Evolutionary conservation across 2,113 vertebrate genomes (phyloP), one percentile per base, ranked within the genome.

Genomic region (Plotosus lineatus): DNA sequence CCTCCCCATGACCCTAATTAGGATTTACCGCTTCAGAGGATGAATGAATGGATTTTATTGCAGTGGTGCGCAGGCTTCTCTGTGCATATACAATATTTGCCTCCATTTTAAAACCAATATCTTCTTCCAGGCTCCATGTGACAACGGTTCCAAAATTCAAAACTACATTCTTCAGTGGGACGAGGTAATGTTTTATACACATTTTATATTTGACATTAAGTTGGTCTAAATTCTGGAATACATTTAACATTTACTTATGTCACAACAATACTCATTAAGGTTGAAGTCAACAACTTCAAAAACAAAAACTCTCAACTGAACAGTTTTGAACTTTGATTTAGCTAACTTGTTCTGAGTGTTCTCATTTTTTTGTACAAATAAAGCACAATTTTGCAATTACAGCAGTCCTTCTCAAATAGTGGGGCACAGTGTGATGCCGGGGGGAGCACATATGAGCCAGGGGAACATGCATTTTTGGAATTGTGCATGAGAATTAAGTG

Each of bases 81-180:
- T n/a, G n/a, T n/a, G n/a, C n/a, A n/a, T n/a, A n/a, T n/a, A n/a
- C n/a, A n/a, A n/a, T n/a, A n/a, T n/a, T n/a, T n/a, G n/a, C n/a
- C n/a, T 50, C 2, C 48, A 60, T 33, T 61, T 31, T 44, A 60
- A 69, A 53, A 44, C 23, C 3, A 42, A 71, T 44, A n/a, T 75
- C 8, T 79, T 40, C 36, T 79, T 38, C 21, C 89, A 99, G 97
- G 93, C 95, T 83, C 94, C 97, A 75, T 97, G 95, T 91, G 97
- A 98, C 92, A 99, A 98, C 71, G 97, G 97, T 77, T 98, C 95
- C 86, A 98, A 98, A 93, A 96, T 99, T 89, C 95, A 96, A 85
- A 97, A 92, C 91, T 99, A 97, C 87, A 86, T 95, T 90, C 94
- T 99, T 63, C 95, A 98, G 66, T 99, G 97, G 97, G 96, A 99